Conservation (phyloP, 2,113 vertebrate species). For the Campylomormyrus numenius region DNA sequence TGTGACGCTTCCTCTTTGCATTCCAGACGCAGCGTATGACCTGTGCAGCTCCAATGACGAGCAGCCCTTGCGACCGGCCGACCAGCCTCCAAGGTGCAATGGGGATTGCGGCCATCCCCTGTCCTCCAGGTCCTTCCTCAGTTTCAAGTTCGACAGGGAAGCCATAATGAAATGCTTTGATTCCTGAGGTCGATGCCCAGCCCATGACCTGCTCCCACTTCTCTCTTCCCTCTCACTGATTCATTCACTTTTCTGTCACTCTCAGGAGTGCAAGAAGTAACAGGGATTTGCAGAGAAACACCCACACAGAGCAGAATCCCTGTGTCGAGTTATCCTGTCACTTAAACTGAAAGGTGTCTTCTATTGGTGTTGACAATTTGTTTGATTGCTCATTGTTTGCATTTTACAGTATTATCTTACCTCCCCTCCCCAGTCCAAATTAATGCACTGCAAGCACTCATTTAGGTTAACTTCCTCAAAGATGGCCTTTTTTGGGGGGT, state of each 20-base stretch:
- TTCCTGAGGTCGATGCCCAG: slow-evolving; percentile 56
- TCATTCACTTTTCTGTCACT: slow-evolving; percentile 26
- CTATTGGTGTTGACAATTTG: slow-evolving; percentile 65
- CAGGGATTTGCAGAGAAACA: background rate
- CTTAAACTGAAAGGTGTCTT: slow-evolving; percentile 45
- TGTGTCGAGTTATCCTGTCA: slow-evolving; percentile 50
- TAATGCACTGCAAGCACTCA: slow-evolving; percentile 6
- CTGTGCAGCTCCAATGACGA: slow-evolving; percentile 59
- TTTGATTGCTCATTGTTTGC: slow-evolving; percentile 43
- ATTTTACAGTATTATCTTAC: slow-evolving; percentile 55
- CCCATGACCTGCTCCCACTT: slow-evolving; percentile 12
- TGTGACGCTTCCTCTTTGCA: background rate
- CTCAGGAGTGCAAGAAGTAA: slow-evolving; percentile 57
- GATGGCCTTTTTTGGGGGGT: background rate
- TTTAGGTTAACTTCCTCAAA: background rate
- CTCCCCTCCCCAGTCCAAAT: background rate
- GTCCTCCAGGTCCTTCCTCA: slow-evolving; percentile 84
- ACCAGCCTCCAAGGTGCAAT: slow-evolving; percentile 55
- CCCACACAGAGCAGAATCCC: slow-evolving; percentile 28
- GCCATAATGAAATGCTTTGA: slow-evolving; percentile 94
- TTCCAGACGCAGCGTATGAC: slow-evolving; percentile 54
- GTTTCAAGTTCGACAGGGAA: slow-evolving; percentile 86
- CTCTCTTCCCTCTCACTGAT: slow-evolving; percentile 46
- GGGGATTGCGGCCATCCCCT: slow-evolving; percentile 63
- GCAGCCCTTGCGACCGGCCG: slow-evolving; percentile 44